phyloP scores from a whole-genome alignment of 2,113 vertebrate genomes.

The Daubentonia madagascariensis region DNA sequence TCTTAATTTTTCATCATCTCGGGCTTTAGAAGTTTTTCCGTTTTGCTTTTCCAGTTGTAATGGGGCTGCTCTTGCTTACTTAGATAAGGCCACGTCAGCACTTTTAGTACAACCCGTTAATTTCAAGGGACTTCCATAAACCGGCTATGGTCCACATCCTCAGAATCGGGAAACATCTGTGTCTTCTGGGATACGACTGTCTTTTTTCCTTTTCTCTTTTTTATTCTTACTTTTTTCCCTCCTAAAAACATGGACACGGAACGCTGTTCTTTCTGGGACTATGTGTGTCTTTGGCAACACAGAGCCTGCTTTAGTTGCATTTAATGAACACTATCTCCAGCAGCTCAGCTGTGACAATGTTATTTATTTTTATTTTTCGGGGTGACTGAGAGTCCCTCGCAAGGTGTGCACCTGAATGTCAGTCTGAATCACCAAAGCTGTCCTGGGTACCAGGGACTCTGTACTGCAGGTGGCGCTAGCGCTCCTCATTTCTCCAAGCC shows the following conservation, averaged over 20 bases:
- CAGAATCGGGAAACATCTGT: constrained; percentile 69
- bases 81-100: constrained; percentile 68
- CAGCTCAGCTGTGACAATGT: constrained; percentile 10
- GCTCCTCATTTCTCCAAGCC: background rate
- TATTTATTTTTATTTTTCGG: background rate
- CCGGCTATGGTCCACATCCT: constrained; percentile 63
- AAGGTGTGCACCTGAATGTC: background rate
- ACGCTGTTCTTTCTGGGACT: constrained; percentile 52
- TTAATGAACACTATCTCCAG: constrained; percentile 24
- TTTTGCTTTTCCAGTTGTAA: constrained; percentile 40
- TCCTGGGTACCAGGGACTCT: background rate
- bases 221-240: background rate
- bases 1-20: constrained; percentile 71
- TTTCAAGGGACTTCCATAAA: constrained; percentile 76
- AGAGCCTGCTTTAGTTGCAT: constrained; percentile 51
- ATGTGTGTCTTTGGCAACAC: constrained; percentile 43
- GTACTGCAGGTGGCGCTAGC: background rate
- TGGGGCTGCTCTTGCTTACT: constrained; percentile 34
- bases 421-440: background rate
- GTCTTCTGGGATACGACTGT: constrained; percentile 65
- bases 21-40: constrained; percentile 55
- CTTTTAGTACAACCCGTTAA: constrained; percentile 67
- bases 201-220: background rate
- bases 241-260: background rate
- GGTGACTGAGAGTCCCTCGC: background rate